A percentile compares a stretch with the other conserved stretches of the same genome.
phyloP scores from a whole-genome alignment of 2,113 vertebrate species.

The Scomber japonicus region DNA sequence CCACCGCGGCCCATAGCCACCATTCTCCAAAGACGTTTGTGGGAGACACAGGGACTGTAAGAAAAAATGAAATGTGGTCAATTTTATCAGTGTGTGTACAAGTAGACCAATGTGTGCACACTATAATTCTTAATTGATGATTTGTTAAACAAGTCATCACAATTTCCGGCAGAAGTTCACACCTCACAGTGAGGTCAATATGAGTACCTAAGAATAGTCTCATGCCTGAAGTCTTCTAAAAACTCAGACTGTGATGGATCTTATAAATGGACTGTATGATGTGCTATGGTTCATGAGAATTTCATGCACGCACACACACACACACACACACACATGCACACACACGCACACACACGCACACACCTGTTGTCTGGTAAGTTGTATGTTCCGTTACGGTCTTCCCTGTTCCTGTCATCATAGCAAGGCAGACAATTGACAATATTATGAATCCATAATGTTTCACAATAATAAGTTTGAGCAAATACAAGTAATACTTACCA shows the following conservation, averaged over 20 bases:
- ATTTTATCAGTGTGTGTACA: neutral
- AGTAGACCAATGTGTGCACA: neutral
- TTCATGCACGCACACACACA: neutral
- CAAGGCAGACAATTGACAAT: neutral
- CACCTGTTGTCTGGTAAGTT: conserved; percentile 48
- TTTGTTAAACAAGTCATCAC: neutral
- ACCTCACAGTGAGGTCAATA: neutral
- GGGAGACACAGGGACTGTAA: neutral
- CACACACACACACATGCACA: conserved; percentile 2
- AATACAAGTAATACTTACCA: conserved; percentile 67
- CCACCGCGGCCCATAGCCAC: conserved; percentile 48
- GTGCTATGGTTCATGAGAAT: neutral
- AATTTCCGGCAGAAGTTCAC: no score
- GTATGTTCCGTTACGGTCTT: conserved; percentile 35
- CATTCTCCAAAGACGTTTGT: rapidly evolving
- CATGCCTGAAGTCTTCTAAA: neutral
- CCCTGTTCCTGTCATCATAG: conserved; percentile 39
- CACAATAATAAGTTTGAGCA: neutral
- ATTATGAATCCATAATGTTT: neutral
- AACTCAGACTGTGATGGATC: neutral
- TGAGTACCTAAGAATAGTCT: neutral
- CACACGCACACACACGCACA: conserved; percentile 6
- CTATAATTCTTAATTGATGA: neutral
- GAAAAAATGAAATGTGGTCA: conserved; percentile 22
- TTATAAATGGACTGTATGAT: neutral